Evolutionary conservation across 2,888 invertebrate species (phyloP).

Genomic region (Molorchus minor): DNA sequence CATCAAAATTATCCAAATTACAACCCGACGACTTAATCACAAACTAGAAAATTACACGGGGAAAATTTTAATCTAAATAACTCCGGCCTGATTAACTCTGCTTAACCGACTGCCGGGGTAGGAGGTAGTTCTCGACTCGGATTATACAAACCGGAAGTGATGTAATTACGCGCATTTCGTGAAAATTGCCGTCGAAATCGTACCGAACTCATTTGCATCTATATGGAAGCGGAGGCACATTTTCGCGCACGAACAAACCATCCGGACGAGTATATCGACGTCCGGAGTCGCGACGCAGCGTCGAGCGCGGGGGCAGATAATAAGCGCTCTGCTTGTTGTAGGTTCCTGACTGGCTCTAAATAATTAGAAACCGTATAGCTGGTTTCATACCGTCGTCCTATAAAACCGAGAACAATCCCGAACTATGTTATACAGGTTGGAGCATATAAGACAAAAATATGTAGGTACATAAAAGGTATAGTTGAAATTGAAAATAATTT

Average conservation of each 20-base stretch:
- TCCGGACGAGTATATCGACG: slow-evolving; percentile 47
- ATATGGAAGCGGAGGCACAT: slow-evolving; percentile 48
- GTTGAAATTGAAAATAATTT: too few relatives aligned
- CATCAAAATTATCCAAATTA: too few relatives aligned
- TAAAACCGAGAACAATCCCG: too few relatives aligned
- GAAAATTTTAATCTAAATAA: not conserved
- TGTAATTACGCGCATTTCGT: slow-evolving; percentile 56
- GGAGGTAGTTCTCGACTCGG: slow-evolving; percentile 23
- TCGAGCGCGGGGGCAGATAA: slow-evolving; percentile 42
- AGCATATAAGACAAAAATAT: too few relatives aligned
- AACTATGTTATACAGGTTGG: too few relatives aligned
- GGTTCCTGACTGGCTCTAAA: too few relatives aligned
- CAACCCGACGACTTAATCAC: not conserved
- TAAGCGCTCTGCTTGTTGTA: too few relatives aligned
- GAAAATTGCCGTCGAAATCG: slow-evolving; percentile 55
- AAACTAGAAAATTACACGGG: not conserved
- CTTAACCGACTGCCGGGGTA: not conserved
- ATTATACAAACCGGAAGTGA: slow-evolving; percentile 52
- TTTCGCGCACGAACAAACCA: slow-evolving; percentile 48
- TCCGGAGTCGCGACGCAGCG: slow-evolving; percentile 41
- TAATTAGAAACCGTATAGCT: too few relatives aligned
- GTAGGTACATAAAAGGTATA: too few relatives aligned
- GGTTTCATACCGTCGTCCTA: too few relatives aligned
- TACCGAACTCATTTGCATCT: slow-evolving; percentile 51
- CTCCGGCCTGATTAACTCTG: slow-evolving; percentile 8